These are phyloP conservation scores for Agrochola lota DNA, from an alignment of 2,888 invertebrate species.

Conservation along the genomic window DNA sequence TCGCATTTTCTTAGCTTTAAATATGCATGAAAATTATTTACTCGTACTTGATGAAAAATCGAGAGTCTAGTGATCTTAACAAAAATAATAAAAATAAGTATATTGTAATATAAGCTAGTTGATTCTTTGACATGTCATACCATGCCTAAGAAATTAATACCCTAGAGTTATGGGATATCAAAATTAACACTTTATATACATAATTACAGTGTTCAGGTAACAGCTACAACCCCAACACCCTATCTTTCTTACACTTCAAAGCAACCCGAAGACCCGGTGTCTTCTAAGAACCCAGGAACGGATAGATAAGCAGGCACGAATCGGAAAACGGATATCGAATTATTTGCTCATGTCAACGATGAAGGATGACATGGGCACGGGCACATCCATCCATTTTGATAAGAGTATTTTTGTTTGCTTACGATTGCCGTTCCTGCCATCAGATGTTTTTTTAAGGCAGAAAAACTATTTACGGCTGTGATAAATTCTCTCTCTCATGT, in stretches of 20 bases:
- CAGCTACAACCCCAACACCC: not conserved
- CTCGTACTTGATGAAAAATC: too few relatives aligned
- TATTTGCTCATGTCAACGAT: slow-evolving; percentile 79
- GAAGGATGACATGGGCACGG: slow-evolving; percentile 69
- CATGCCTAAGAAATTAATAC: too few relatives aligned
- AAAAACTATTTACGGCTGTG: slow-evolving; percentile 34
- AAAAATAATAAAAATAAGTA: too few relatives aligned
- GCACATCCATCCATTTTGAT: slow-evolving; percentile 64
- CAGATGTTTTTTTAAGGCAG: slow-evolving; percentile 20
- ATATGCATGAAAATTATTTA: too few relatives aligned
- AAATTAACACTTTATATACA: not conserved
- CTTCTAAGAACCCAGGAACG: slow-evolving; percentile 14
- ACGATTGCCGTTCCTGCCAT: slow-evolving; percentile 32
- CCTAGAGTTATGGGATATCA: too few relatives aligned
- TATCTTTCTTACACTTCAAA: slow-evolving; percentile 30
- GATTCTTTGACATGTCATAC: too few relatives aligned
- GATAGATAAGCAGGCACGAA: slow-evolving; percentile 54
- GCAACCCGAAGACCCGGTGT: slow-evolving; percentile 28
- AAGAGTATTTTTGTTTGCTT: slow-evolving; percentile 49
- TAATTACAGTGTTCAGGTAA: not conserved
- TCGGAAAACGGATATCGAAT: slow-evolving; percentile 61
- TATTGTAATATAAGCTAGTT: too few relatives aligned
- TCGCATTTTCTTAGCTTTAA: too few relatives aligned
- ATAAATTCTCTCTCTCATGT: slow-evolving; percentile 11
- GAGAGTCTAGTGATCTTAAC: too few relatives aligned